phyloP scores from a whole-genome alignment of 2,797 vertebrate genomes.

The Myiothlypis coronata region DNA sequence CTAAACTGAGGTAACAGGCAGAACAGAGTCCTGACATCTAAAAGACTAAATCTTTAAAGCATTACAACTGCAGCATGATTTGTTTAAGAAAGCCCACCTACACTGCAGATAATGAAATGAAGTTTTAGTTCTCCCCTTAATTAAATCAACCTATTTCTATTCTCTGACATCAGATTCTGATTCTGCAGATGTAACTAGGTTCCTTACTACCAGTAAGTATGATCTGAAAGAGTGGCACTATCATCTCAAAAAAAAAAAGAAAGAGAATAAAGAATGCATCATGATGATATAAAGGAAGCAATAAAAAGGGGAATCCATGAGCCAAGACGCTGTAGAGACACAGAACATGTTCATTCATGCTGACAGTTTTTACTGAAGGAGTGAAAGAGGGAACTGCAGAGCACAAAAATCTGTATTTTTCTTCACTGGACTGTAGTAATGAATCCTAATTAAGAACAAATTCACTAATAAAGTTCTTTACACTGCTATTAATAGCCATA shows the following conservation, averaged over 20 bases:
- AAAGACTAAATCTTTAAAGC: neutral
- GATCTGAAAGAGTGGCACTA: neutral
- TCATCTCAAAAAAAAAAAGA: neutral
- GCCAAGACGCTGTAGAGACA: neutral
- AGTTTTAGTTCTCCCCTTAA: neutral
- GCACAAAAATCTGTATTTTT: neutral
- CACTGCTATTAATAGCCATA: neutral
- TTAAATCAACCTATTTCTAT: neutral
- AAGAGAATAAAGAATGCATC: neutral
- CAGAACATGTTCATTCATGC: neutral
- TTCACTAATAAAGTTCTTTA: neutral
- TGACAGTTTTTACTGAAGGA: neutral
- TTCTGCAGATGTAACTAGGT: neutral
- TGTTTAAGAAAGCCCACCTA: neutral
- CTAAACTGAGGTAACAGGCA: neutral
- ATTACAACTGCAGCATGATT: neutral
- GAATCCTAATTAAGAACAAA: neutral
- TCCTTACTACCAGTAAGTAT: neutral
- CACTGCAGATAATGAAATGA: neutral
- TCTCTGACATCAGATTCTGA: neutral
- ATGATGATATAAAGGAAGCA: neutral
- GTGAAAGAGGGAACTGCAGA: neutral
- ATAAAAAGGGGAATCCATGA: neutral
- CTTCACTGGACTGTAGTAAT: neutral
- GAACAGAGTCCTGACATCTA: neutral